phyloP scores from a whole-genome alignment of 2,888 invertebrate species.

The Achlya flavicornis region DNA sequence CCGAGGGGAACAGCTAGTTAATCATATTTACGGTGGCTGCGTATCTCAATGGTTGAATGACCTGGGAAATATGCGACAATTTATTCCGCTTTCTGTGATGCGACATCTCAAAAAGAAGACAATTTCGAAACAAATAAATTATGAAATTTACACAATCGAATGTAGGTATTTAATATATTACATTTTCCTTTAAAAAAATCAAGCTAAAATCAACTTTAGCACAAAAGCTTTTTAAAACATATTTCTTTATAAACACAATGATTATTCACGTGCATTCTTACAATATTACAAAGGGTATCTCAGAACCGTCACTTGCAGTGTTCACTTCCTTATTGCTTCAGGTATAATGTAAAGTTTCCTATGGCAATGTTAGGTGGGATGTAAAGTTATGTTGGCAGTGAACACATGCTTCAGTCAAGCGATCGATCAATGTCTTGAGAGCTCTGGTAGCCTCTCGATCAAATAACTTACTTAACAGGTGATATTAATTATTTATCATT shows the following conservation, averaged over 20 bases:
- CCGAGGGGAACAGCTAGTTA: too few relatives aligned
- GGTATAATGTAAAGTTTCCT: neutral
- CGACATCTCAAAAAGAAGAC: too few relatives aligned
- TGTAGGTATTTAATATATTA: too few relatives aligned
- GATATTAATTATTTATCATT: constrained; percentile 50
- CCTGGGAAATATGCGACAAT: too few relatives aligned
- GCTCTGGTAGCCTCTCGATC: constrained; percentile 52
- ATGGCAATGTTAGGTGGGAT: neutral
- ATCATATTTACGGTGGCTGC: too few relatives aligned
- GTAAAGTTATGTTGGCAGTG: constrained; percentile 26
- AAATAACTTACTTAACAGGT: constrained; percentile 43
- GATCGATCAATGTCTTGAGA: constrained; percentile 50
- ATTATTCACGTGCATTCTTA: constrained; percentile 8
- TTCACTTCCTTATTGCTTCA: neutral
- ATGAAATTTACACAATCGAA: neutral
- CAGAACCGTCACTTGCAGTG: neutral
- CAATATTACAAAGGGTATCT: neutral
- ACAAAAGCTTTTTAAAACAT: constrained; percentile 3
- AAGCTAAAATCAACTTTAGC: neutral
- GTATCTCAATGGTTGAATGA: too few relatives aligned
- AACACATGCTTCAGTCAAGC: constrained; percentile 41
- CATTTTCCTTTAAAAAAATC: neutral
- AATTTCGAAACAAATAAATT: too few relatives aligned
- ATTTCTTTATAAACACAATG: neutral
- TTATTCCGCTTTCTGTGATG: too few relatives aligned